Evolutionary conservation across 2,888 invertebrate species (phyloP).

Genomic region (Oscheius myriophilus): DNA sequence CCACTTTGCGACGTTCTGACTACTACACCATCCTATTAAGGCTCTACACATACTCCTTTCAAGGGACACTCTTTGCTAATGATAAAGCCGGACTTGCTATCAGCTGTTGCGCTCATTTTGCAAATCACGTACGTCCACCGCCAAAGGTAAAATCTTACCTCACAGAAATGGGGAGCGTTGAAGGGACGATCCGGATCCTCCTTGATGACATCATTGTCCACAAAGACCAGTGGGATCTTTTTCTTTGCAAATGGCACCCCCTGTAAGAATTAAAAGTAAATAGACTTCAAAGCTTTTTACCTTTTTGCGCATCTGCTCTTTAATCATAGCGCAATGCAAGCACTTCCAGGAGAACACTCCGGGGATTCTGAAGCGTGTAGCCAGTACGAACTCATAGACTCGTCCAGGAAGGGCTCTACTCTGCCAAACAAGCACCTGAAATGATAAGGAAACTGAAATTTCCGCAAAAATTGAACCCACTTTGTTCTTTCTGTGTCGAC

Average conservation of each 20-base stretch:
- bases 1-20: too few species aligned
- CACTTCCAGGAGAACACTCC: conserved; percentile 30
- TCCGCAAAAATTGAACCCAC: background rate
- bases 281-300: background rate
- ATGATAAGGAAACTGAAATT: background rate
- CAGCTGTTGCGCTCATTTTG: too few species aligned
- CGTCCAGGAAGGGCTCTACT: conserved; percentile 18
- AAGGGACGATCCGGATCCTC: conserved; percentile 30
- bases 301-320: conserved; percentile 20
- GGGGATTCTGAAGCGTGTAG: conserved; percentile 26
- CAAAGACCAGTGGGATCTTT: conserved; percentile 31
- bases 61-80: too few species aligned
- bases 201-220: conserved; percentile 29
- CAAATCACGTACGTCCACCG: too few species aligned
- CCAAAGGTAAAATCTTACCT: conserved; percentile 17
- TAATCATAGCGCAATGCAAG: conserved; percentile 22
- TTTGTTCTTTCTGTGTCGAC: conserved; percentile 32
- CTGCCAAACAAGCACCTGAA: conserved; percentile 29
- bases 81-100: too few species aligned
- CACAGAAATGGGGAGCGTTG: conserved; percentile 30
- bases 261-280: conserved; percentile 3
- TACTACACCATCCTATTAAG: too few species aligned
- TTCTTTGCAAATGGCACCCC: background rate
- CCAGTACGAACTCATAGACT: conserved; percentile 30
- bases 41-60: too few species aligned